Evolutionary conservation across 1,140 invertebrate genomes (phyloP).

Genomic region (Atta colombica): DNA sequence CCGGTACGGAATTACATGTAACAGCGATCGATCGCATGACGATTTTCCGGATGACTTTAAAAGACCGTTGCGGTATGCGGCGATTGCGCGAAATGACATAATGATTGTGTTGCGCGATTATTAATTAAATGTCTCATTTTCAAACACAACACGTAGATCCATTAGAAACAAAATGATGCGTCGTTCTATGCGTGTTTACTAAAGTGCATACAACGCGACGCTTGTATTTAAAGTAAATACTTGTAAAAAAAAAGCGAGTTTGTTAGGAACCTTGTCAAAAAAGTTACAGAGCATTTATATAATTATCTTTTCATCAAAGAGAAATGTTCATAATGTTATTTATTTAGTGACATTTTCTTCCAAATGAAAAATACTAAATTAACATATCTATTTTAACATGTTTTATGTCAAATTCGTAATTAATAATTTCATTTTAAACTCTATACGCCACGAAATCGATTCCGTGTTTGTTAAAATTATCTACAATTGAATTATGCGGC

Average conservation of each 20-base stretch:
- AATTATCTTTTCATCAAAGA: not conserved
- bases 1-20: constrained; percentile 41
- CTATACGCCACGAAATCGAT: constrained; percentile 21
- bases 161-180: not conserved
- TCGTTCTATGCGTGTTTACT: not conserved
- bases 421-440: constrained; percentile 40
- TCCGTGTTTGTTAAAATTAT: not conserved
- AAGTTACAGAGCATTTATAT: not conserved
- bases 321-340: not conserved
- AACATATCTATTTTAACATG: not conserved
- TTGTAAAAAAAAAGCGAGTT: not conserved
- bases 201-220: not conserved
- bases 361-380: not conserved
- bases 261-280: not conserved
- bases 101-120: constrained; percentile 20
- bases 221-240: no score
- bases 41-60: constrained; percentile 43
- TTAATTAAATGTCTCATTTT: constrained; percentile 40
- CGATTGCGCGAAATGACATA: constrained; percentile 12
- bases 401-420: constrained; percentile 22
- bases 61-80: constrained; percentile 16
- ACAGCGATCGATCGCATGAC: constrained; percentile 27
- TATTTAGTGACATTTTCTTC: not conserved
- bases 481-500: constrained; percentile 30
- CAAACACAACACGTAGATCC: constrained; percentile 19